These are phyloP conservation scores for Hippotragus niger DNA, from an alignment of 2,113 vertebrate species.

Conservation along the genomic window DNA sequence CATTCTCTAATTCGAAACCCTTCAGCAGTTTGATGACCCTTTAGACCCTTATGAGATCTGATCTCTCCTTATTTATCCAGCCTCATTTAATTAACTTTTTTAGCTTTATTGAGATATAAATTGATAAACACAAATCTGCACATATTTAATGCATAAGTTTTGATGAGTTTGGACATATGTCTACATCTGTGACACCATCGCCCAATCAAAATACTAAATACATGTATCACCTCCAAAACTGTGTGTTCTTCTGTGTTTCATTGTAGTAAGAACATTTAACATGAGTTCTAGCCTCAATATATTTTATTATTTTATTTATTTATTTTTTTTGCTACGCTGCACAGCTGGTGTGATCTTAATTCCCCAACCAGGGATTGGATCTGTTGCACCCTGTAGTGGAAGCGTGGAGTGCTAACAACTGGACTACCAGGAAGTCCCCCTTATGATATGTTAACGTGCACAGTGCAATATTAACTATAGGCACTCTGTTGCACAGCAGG, in stretches of 20 bases:
- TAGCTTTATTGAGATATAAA: background rate
- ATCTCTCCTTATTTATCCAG: background rate
- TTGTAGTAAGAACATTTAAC: background rate
- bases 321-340: background rate
- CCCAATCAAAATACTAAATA: background rate
- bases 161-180: background rate
- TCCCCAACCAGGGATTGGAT: background rate
- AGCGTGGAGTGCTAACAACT: background rate
- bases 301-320: no score
- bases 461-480: background rate
- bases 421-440: background rate
- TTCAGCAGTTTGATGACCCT: background rate
- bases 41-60: background rate
- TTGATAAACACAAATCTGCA: background rate
- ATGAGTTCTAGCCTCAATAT: background rate
- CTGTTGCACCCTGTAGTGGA: background rate
- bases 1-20: background rate
- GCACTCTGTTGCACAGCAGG: background rate
- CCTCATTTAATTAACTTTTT: background rate
- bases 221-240: background rate
- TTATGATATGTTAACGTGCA: background rate
- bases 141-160: background rate
- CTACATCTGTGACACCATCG: background rate
- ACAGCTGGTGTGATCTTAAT: background rate
- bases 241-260: background rate